phyloP scores from a whole-genome alignment of 2,797 vertebrate genomes.

The Geotria australis region DNA sequence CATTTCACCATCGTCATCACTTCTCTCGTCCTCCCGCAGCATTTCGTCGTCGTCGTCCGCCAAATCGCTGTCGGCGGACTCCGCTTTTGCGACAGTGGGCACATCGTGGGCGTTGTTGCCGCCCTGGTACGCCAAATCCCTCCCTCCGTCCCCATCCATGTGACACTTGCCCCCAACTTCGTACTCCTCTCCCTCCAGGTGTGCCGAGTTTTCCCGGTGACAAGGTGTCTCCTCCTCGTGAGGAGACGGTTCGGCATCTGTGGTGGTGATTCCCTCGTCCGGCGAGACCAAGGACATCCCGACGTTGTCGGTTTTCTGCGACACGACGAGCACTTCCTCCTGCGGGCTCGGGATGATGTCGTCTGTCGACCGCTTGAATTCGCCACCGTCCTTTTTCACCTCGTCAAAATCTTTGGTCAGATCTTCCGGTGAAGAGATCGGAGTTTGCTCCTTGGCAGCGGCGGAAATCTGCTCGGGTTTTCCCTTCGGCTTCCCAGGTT shows the following conservation, averaged over 20 bases:
- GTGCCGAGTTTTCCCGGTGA: background rate
- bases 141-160: too few relatives aligned
- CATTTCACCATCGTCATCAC: too few relatives aligned
- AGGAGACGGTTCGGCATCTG: conserved; percentile 7
- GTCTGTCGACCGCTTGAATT: background rate
- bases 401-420: background rate
- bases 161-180: background rate
- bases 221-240: conserved; percentile 7
- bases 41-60: too few relatives aligned
- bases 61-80: too few relatives aligned
- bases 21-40: too few relatives aligned
- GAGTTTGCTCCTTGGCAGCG: background rate
- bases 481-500: conserved; percentile 38
- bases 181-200: background rate
- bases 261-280: conserved; percentile 12
- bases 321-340: background rate
- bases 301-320: conserved; percentile 9
- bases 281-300: conserved; percentile 8
- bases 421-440: background rate
- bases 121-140: too few relatives aligned
- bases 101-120: too few relatives aligned
- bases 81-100: too few relatives aligned
- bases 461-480: conserved; percentile 26
- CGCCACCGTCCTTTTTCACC: background rate
- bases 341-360: background rate